Conservation (phyloP, 2,113 vertebrate genomes). For the Chunga burmeisteri region DNA sequence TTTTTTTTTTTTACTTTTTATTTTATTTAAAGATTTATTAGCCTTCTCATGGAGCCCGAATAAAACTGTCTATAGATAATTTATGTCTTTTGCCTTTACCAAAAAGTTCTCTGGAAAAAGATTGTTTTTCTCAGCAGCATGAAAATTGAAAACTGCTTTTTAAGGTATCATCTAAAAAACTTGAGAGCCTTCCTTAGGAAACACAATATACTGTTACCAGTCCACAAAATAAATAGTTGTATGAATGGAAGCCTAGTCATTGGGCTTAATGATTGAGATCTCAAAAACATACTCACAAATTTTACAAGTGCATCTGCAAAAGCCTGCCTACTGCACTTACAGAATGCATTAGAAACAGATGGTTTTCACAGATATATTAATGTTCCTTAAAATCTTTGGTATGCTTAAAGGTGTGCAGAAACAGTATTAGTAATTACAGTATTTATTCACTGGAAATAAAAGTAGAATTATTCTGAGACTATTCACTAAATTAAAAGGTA, state of each 20-base stretch:
- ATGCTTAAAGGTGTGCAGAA: not conserved
- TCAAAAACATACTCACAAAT: not conserved
- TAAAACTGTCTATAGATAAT: not conserved
- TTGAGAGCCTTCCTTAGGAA: not conserved
- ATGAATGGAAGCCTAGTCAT: not conserved
- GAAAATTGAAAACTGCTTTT: not conserved
- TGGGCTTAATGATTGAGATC: not conserved
- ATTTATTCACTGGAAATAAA: not conserved
- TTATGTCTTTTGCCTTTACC: not conserved
- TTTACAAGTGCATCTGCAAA: not conserved
- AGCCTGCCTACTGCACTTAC: not conserved
- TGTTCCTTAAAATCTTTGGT: not conserved
- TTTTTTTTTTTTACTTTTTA: not conserved
- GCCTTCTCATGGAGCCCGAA: not conserved
- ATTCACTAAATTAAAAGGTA: not conserved
- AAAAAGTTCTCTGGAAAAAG: not conserved
- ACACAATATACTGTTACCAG: not conserved
- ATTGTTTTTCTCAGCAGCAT: not conserved
- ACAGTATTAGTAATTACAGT: not conserved
- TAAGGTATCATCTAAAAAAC: not conserved
- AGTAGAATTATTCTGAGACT: not conserved
- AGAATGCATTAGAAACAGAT: not conserved
- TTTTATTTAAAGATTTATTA: not conserved
- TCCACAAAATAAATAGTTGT: not conserved
- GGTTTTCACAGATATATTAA: not conserved